Base-by-base conservation (phyloP, 2,797 vertebrate genomes). In the Syngnathus acus region DNA sequence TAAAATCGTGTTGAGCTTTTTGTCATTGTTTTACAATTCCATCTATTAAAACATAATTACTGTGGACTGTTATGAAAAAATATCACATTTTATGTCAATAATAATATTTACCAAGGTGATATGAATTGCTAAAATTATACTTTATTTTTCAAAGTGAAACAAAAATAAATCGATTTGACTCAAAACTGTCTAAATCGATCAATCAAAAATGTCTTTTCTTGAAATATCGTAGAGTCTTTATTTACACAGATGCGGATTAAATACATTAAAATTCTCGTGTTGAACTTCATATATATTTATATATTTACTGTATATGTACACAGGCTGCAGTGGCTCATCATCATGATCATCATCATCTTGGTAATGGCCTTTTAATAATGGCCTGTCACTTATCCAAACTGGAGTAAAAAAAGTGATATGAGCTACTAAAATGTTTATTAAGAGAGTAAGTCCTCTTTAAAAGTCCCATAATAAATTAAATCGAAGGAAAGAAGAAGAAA, bases 221-320 rank as follows among this genome's bases (percentile, higher is more conserved):
- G 82, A 91, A 92, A 90, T 92, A 89, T 86, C 88, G 90, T 91
- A 91, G 84, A 88, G 87, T 87, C 87, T 93, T 93, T 93, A 93
- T 93, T 93, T 92, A 92, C 91, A 93, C 91, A 88, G 87, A 89
- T 91, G 89, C 85, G 81, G 91, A 92, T 92, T 92, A 93, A 93
- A 92, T 92, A 93, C 91, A 92, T 90, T 92, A 91, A 91, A 89
- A 88, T 88, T 42, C 10, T 65, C 39, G 37, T 42, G 39, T 60
- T n/a, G 21, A 62, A 13, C 40, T 62, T 43, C 32, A 14, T 64
- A 47, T 51, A 64, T 64, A 64, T 48, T 10, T 64, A 19, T 64
- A 37, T 64, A 64, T 50, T 48, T 16, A 64, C 23, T 57, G 32
- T 37, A 16, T 55, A 26, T 55, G 11, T 55, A 37, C 26, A 57